Conservation (phyloP, 2,113 vertebrate species). For the Rhombomys opimus region DNA sequence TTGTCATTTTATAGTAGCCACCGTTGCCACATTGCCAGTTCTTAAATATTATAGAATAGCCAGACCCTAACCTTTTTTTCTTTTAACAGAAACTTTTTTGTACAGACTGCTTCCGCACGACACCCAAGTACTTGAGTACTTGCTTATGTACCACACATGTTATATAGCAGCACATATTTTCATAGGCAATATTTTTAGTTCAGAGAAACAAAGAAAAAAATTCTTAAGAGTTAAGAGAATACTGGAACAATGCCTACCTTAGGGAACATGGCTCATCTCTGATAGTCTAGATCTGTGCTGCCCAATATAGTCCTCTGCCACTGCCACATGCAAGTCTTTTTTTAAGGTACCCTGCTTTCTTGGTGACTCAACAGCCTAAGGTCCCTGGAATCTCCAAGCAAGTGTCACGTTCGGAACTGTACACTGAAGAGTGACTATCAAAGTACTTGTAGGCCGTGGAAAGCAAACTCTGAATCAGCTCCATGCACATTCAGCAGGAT, state of each 20-base stretch:
- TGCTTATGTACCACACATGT: neutral
- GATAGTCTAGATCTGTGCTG: neutral
- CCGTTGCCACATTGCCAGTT: neutral
- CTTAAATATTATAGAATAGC: neutral
- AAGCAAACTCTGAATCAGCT: no score
- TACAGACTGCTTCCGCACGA: neutral
- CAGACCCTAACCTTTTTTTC: neutral
- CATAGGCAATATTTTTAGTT: neutral
- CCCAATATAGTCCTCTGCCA: neutral
- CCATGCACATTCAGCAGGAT: no score
- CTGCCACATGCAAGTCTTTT: neutral
- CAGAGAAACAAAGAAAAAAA: conserved; percentile 11
- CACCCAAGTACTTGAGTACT: neutral
- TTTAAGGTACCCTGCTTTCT: neutral
- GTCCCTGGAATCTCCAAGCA: neutral
- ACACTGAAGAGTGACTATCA: neutral
- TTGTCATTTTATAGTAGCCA: neutral
- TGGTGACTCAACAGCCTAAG: neutral
- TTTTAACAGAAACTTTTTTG: conserved; percentile 24
- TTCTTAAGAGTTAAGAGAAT: conserved; percentile 9
- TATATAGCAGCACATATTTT: neutral
- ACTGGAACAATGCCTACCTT: neutral
- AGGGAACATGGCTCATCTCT: neutral
- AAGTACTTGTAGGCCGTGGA: neutral
- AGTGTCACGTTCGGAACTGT: no score